Evolutionary conservation across 2,797 vertebrate genomes (phyloP), one percentile per base, ranked within the genome.

Genomic region (Catharus ustulatus): DNA sequence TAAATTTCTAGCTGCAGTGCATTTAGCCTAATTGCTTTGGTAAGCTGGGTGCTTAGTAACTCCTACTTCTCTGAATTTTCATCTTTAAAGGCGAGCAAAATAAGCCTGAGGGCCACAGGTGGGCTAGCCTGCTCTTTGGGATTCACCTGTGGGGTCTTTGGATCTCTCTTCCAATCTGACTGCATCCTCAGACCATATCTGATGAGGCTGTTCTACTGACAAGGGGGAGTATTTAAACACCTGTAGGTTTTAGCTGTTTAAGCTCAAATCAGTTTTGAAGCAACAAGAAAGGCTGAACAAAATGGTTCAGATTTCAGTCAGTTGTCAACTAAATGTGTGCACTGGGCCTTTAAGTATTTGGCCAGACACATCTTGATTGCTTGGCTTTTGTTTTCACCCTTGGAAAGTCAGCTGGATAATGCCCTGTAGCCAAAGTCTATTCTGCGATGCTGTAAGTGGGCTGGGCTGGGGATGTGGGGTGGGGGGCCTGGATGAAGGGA

Each of bases 331-430:
- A 96, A 97, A 95, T 97, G 97, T 97, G 98, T 98, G 96, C 97
- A 97, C 68, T 97, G 97, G 97, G 93, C 97, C 97, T 97, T 98
- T 94, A 97, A 98, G 94, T 97, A 97, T 98, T 97, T 97, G 97
- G 94, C 63, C 95, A 93, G 97, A 96, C 97, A 97, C 92, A 87
- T 97, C 97, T 96, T 97, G 97, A 97, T 97, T 97, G 95, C 96
- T 95, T 96, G 89, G 90, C 95, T 96, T 97, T 97, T 97, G 95
- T 94, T 96, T 97, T 96, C 88, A 5, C 85, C 94, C 87, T 92
- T 86, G 80, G 83, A 96, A 96, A 95, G 90, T 97, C 93, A 97
- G 95, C 94, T 96, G 66, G 87, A 42, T 90, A 96, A 96, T 91
- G 79, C 88, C 85, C 89, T 55, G 74, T 86, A 83, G 93, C 88